A percentile compares a stretch with the other conserved stretches of the same genome.
These are phyloP conservation scores for Lota lota DNA, from an alignment of 2,113 vertebrate species.

Conservation along the genomic window DNA sequence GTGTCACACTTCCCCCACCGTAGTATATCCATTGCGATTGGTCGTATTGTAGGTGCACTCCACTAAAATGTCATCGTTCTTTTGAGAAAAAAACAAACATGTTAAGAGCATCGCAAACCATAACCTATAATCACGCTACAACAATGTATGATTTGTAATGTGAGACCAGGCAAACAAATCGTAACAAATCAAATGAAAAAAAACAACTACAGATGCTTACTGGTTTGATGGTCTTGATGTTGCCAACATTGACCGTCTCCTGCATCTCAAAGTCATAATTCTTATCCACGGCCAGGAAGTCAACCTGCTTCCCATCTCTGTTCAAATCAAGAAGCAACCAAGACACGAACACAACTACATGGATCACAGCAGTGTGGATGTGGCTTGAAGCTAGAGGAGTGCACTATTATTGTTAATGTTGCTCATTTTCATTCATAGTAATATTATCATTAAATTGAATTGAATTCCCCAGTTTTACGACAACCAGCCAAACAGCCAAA, in stretches of 20 bases:
- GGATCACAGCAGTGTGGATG: no score
- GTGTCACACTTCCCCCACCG: slow-evolving; percentile 28
- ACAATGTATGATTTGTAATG: neutral
- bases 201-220: slow-evolving; percentile 30
- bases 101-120: neutral
- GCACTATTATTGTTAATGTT: no score
- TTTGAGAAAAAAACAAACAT: neutral
- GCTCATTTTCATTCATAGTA: no score
- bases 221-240: slow-evolving; percentile 61
- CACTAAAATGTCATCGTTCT: slow-evolving; percentile 69
- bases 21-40: slow-evolving; percentile 40
- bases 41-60: slow-evolving; percentile 69
- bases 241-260: slow-evolving; percentile 62
- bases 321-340: neutral
- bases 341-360: neutral
- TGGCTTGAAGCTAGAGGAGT: no score
- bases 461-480: no score
- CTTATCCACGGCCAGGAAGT: slow-evolving; percentile 71
- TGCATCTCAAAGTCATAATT: slow-evolving; percentile 79
- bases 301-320: slow-evolving; percentile 76
- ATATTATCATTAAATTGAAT: no score
- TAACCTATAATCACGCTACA: neutral
- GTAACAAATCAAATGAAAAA: neutral
- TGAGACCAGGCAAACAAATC: neutral
- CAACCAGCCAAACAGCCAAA: no score